A percentile compares a stretch with the other conserved stretches of the same genome.
These are phyloP conservation scores for Girardia tigrina DNA, from an alignment of 2,888 invertebrate genomes.

Conservation along the genomic window DNA sequence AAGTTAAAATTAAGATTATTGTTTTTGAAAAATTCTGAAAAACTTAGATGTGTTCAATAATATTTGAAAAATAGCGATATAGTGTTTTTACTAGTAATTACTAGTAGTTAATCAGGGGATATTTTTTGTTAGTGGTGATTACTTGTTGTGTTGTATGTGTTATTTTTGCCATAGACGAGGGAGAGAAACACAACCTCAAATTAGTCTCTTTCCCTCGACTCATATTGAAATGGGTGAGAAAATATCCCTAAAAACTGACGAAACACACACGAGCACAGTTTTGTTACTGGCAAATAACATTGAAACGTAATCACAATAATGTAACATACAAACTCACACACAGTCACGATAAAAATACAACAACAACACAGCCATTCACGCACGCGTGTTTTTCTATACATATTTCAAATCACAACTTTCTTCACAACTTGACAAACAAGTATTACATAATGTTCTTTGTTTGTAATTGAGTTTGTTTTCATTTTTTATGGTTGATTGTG, in stretches of 20 bases:
- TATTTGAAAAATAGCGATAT: too few relatives aligned
- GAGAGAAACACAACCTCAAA: too few relatives aligned
- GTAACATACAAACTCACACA: too few relatives aligned
- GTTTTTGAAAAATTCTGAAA: too few relatives aligned
- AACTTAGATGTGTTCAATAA: too few relatives aligned
- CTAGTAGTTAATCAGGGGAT: slow-evolving; percentile 17
- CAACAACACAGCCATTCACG: background rate
- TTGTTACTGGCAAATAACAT: too few relatives aligned
- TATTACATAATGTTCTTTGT: background rate
- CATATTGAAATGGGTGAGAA: background rate
- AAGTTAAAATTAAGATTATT: too few relatives aligned
- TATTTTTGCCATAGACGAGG: background rate
- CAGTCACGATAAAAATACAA: background rate
- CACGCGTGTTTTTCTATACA: background rate
- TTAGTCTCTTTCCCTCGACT: too few relatives aligned
- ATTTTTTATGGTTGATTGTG: background rate
- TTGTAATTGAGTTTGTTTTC: background rate
- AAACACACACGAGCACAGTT: background rate
- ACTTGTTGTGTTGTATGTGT: background rate
- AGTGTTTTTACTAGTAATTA: slow-evolving; percentile 1
- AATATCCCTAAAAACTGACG: background rate
- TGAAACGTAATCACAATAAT: too few relatives aligned
- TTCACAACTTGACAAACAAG: too few relatives aligned
- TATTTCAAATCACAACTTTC: background rate
- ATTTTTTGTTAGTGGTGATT: slow-evolving; percentile 13